These are phyloP conservation scores for Drosophila kepulauana DNA, from an alignment of 1,140 invertebrate species.

Conservation along the genomic window DNA sequence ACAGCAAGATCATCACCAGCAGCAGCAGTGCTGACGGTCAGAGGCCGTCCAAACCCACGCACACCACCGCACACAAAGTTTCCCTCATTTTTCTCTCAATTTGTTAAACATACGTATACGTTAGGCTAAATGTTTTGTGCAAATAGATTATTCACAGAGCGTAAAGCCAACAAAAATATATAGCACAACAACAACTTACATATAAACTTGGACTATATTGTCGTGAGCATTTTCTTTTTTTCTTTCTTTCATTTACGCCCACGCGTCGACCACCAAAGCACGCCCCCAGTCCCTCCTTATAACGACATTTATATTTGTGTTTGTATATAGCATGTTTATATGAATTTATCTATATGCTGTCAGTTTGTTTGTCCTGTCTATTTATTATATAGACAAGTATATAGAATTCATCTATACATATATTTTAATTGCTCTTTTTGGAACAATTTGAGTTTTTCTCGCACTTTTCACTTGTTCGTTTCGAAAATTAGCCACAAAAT, in stretches of 20 bases:
- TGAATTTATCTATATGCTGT: conserved; percentile 44
- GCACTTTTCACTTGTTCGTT: conserved; percentile 29
- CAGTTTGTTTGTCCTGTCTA: conserved; percentile 74
- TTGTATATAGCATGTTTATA: neutral
- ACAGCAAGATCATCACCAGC: conserved; percentile 8
- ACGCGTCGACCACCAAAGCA: conserved; percentile 56
- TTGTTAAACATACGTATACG: conserved; percentile 43
- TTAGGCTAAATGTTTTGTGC: conserved; percentile 66
- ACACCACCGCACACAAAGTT: conserved; percentile 49
- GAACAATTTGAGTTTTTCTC: conserved; percentile 58
- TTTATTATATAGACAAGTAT: conserved; percentile 41
- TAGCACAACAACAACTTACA: conserved; percentile 34
- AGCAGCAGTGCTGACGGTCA: conserved; percentile 68
- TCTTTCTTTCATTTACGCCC: conserved; percentile 53
- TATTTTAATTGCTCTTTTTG: conserved; percentile 74
- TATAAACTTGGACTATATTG: conserved; percentile 75
- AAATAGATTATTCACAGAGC: conserved; percentile 74
- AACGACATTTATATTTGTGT: conserved; percentile 1
- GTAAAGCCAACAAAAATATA: conserved; percentile 50
- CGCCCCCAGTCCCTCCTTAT: conserved; percentile 14
- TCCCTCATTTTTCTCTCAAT: conserved; percentile 30
- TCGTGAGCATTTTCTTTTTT: conserved; percentile 42
- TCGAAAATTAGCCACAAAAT: conserved; percentile 58
- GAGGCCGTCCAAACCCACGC: conserved; percentile 78
- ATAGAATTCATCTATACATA: conserved; percentile 39